Evolutionary conservation across 2,888 invertebrate genomes (phyloP), one percentile per base, ranked within the genome.

Genomic region (Chrysopilus asiliformis): DNA sequence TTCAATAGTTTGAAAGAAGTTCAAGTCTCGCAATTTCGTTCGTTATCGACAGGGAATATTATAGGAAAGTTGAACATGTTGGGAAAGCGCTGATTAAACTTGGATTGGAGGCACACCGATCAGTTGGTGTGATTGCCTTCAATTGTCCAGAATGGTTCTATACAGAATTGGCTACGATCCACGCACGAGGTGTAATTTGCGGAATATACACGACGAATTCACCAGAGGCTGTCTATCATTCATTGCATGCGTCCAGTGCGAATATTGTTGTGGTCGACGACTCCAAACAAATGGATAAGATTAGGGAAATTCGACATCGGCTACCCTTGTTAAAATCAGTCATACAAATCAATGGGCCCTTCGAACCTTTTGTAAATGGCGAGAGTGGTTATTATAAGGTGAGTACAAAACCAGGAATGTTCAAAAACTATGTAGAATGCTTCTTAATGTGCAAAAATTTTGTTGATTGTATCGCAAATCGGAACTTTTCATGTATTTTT

Each of bases 111-210:
- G 68, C 78, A 38, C 71, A 74, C 52, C 77, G 84, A 55, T 76
- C 81, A 2, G 84, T 93, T 13, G 80, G 84, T 46, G 83, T 93
- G 46, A 65, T 93, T 36, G 89, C 91, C 3, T 87, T 85, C 57
- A 91, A 90, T 61, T 76, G 81, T 22, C 83, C 86, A n/a, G 79
- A 90, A 65, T 93, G 93, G 93, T 81, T 84, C 54, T 69, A 86
- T 40, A 69, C 86, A 1, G 78, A 89, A 55, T 54, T 91, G 32
- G 91, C 75, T 2, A 80, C 86, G 2, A 80, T 91, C 49, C 82
- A 81, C 56, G 89, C 89, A 40, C 90, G 90, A 38, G 87, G 84
- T 29, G 74, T 83, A 43, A 78, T 82, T 3, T 77, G 79, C 19
- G 91, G 91, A 38, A 82, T 93, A 52, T 93, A 93, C 65, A 81